Evolutionary conservation across 2,797 vertebrate species (phyloP).

Genomic region (Enteromius radiatus): DNA sequence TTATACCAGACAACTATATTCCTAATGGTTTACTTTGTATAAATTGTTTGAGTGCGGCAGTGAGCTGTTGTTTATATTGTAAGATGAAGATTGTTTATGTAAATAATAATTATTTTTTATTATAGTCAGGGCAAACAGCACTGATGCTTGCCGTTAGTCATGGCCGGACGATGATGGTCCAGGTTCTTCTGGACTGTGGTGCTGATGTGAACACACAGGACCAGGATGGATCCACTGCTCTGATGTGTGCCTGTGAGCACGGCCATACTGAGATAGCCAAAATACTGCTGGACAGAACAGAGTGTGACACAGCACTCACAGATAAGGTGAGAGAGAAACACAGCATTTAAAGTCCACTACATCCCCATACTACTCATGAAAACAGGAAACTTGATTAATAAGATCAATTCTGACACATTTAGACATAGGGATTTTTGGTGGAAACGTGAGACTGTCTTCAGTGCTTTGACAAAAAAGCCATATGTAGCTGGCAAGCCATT

Average conservation of each 20-base stretch:
- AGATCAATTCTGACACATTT: not conserved
- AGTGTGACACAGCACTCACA: slow-evolving; percentile 79
- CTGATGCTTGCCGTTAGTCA: slow-evolving; percentile 95
- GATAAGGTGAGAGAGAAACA: slow-evolving; percentile 83
- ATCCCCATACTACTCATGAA: not conserved
- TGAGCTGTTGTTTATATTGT: not conserved
- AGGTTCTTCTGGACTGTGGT: slow-evolving; percentile 84
- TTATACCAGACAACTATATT: not conserved
- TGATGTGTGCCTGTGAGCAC: slow-evolving; percentile 91
- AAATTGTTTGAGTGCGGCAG: not conserved
- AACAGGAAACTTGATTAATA: not conserved
- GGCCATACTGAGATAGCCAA: slow-evolving; percentile 85
- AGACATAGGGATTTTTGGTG: not conserved
- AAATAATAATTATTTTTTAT: slow-evolving; percentile 30
- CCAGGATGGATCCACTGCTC: slow-evolving; percentile 85
- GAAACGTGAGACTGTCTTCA: not conserved
- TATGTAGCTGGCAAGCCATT: not conserved
- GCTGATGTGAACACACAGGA: slow-evolving; percentile 91
- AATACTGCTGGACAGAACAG: slow-evolving; percentile 85
- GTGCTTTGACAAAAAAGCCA: not conserved
- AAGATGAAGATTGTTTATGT: not conserved
- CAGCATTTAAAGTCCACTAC: not conserved
- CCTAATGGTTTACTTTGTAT: not conserved
- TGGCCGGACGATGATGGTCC: slow-evolving; percentile 91
- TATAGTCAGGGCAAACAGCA: slow-evolving; percentile 88